Evolutionary conservation across 2,888 invertebrate species (phyloP), one percentile per base, ranked within the genome.

Genomic region (Himalopsyche tibetana): DNA sequence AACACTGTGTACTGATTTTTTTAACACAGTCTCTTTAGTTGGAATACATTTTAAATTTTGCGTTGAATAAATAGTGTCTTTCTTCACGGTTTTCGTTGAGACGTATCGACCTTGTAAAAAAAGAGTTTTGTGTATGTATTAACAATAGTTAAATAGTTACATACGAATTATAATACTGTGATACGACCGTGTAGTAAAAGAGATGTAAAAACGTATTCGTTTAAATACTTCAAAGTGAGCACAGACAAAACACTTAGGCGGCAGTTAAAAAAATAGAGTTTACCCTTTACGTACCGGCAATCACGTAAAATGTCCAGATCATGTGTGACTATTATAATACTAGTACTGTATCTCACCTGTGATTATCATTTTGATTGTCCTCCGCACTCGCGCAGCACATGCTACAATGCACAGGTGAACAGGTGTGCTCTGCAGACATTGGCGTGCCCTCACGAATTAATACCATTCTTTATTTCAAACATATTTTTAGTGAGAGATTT

Each of bases 381-480:
- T 19, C 63, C 19, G 19, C 8, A 51, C 51, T 51, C 51, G 63
- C 28, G 28, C 63, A 51, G 63, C 63, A 28, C 63, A 63, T 63
- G 63, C 63, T 28, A 63, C 63, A 63, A 63, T 63, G 63, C 63
- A 63, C 63, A 63, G 63, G 63, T 63, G 63, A 63, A 63, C 63
- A 63, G 63, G 63, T 63, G 63, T 63, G 63, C 19, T 19, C 19
- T 15, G 19, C 19, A 2, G 17, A 63, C 63, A 63, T n/a, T 28
- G 63, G 63, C 63, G 63, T 28, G 6, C 63, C 28, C n/a, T n/a
- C n/a, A n/a, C n/a, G n/a, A n/a, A 28, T 28, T 28, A 28, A 28
- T 40, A 2, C 9, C 2, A 45, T 45, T 45, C 5, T 8, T 45
- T 9, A 45, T 45, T 45, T 0, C 9, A 6, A 45, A 6, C 6